Evolutionary conservation across 2,888 invertebrate genomes (phyloP), one percentile per base, ranked within the genome.

Genomic region (Fragum whitleyi): DNA sequence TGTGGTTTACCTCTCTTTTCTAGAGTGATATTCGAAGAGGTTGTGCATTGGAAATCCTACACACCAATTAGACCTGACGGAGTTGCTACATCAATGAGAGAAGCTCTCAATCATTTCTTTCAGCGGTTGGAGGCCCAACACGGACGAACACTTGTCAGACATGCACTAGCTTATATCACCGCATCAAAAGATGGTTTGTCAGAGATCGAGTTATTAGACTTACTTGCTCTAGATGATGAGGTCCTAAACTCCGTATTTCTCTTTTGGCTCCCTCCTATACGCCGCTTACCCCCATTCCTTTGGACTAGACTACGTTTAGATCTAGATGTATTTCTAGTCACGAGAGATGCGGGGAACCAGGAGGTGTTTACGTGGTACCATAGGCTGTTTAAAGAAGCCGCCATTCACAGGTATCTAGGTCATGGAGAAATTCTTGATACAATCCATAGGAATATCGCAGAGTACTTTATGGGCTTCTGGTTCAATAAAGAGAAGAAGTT

Each of bases 391-490:
- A 86, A 86, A 69, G 86, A 91, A 57, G 87, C 87, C 5, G 92
- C 92, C 7, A 69, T 70, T 0, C 77, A 85, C 39, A 67, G 91
- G 51, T 90, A 89, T 70, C 80, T 89, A 9, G 57, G 69, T 11
- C 83, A 89, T 61, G 77, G 78, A 39, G 79, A 81, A 2, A 77
- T 74, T 6, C 42, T 26, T 36, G 36, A 70, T n/a, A 86, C 86
- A 77, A 90, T 92, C 23, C 92, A 92, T 70, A 67, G 82, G 11
- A 83, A 83, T 29, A 80, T 92, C 9, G 91, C 92, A 14, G 90
- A 92, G 61, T 92, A 92, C 77, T 92, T 89, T 83, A 79, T 88
- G 19, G 92, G 92, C 0, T 80, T 77, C 9, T 92, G 91, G 91
- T 90, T 88, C 14, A 90, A 90, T 5, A 72, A 62, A 42, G 85